A percentile compares a stretch with the other conserved stretches of the same genome.
Evolutionary conservation across 2,888 invertebrate species (phyloP).

Genomic region (Tetragonula carbonaria): DNA sequence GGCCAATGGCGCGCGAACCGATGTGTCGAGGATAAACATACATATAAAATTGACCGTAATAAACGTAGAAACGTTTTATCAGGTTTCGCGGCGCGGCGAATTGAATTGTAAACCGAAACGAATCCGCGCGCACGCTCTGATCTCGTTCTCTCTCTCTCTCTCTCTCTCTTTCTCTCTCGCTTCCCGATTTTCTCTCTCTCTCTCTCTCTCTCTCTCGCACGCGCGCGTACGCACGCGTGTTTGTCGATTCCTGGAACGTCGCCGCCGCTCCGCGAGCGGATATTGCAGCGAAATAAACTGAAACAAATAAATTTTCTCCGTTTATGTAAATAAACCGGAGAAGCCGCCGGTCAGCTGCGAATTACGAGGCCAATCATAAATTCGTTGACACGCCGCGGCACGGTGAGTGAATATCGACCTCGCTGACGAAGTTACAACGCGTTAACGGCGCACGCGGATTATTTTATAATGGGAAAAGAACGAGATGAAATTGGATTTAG

Average conservation of each 20-base stretch:
- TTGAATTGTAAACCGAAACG: constrained; percentile 63
- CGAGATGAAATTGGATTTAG: not conserved
- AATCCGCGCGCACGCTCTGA: constrained; percentile 24
- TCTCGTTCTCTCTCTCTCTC: not conserved
- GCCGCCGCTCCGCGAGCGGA: constrained; percentile 23
- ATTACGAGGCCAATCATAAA: constrained; percentile 55
- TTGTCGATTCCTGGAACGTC: constrained; percentile 46
- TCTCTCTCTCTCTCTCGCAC: not conserved
- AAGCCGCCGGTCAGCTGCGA: constrained; percentile 16
- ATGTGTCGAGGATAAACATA: constrained; percentile 43
- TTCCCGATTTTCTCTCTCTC: not conserved
- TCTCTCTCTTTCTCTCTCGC: not conserved
- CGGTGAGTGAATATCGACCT: not conserved
- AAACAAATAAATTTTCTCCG: constrained; percentile 58
- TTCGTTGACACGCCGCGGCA: constrained; percentile 26
- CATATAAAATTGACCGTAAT: constrained; percentile 52
- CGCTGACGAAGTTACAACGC: constrained; percentile 7
- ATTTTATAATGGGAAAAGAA: not conserved
- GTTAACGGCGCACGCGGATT: not conserved
- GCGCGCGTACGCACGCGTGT: not conserved
- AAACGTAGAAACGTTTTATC: constrained; percentile 46
- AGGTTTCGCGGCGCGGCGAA: constrained; percentile 34
- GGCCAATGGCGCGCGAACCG: constrained; percentile 33
- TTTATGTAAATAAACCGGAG: constrained; percentile 51
- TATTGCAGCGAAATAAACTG: constrained; percentile 55